Evolutionary conservation across 1,140 invertebrate species (phyloP), one percentile per base, ranked within the genome.

Genomic region (Maniola jurtina): DNA sequence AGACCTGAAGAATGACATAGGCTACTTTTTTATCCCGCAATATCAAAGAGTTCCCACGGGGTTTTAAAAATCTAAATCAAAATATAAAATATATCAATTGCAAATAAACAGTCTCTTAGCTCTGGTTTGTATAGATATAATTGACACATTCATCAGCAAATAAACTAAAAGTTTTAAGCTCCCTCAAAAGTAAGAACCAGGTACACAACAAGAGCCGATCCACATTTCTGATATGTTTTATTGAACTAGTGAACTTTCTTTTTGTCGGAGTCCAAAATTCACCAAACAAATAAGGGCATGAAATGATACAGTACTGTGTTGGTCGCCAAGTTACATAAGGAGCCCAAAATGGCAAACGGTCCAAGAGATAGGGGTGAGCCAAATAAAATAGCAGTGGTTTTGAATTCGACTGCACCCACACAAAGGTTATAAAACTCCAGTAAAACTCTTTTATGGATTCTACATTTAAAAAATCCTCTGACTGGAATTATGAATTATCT

Each of bases 141-240:
- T 45, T n/a, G 42, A 45, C 9, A 45, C 6, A 45, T 45, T n/a
- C 13, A n/a, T 13, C 13, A 45, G 13, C 42, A 45, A 45, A 45
- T 45, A 45, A 42, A 11, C 6, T 5, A 45, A 45, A 45, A 45
- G 42, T 45, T 45, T 45, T 0, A 45, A 9, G 13, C 9, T 6
- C 5, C 5, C 9, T 45, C 5, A 45, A 45, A 45, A 25, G 25
- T n/a, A 13, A 38, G 38, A 11, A 45, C 42, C 5, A 9, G 40
- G 6, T 11, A 61, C 67, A 71, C 69, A 71, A 73, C 68, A 75
- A 73, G 66, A 66, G 64, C 15, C 34, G 64, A 9, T 55, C 61
- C 35, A 38, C 35, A 68, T 14, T 57, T 38, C 65, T 56, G 47
- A 62, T 45, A 58, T 67, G 35, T 52, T 34, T 47, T 63, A 64